Evolutionary conservation across 2,797 vertebrate genomes (phyloP).

Genomic region (Spea hammondii): DNA sequence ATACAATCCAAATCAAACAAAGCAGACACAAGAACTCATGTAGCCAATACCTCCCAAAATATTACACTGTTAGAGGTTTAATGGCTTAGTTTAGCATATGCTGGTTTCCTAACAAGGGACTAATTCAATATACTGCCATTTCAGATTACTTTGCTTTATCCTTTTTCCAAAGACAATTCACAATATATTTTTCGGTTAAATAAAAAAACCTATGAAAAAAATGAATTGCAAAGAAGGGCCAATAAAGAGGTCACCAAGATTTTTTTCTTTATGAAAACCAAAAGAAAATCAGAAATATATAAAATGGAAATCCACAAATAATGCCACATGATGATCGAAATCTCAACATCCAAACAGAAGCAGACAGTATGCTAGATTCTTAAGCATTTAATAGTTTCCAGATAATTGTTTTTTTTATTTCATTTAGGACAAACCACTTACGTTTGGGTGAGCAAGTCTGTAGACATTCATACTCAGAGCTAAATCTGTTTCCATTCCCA

Average conservation of each 20-base stretch:
- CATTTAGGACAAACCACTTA: conserved; percentile 58
- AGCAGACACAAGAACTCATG: too few relatives aligned
- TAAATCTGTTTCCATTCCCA: conserved; percentile 72
- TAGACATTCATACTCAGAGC: conserved; percentile 68
- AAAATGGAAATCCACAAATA: not conserved
- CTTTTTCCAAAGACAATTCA: conserved; percentile 24
- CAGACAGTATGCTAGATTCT: not conserved
- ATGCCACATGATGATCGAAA: not conserved
- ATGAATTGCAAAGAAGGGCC: too few relatives aligned
- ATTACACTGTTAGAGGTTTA: not conserved
- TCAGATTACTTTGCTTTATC: conserved; percentile 9
- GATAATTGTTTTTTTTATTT: not conserved
- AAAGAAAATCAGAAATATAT: not conserved
- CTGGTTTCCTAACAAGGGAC: conserved; percentile 3
- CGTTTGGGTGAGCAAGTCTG: conserved; percentile 59
- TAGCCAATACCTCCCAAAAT: too few relatives aligned
- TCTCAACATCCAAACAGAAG: conserved; percentile 2
- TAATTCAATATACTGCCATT: conserved; percentile 6
- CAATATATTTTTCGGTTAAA: not conserved
- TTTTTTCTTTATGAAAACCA: conserved; percentile 1
- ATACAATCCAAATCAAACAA: too few relatives aligned
- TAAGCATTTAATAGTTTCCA: not conserved
- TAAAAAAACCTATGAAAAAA: not conserved
- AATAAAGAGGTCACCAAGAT: not conserved
- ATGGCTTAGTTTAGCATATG: not conserved